Evolutionary conservation across 2,113 vertebrate species (phyloP), one percentile per base, ranked within the genome.

Genomic region (Bothrops jararaca): DNA sequence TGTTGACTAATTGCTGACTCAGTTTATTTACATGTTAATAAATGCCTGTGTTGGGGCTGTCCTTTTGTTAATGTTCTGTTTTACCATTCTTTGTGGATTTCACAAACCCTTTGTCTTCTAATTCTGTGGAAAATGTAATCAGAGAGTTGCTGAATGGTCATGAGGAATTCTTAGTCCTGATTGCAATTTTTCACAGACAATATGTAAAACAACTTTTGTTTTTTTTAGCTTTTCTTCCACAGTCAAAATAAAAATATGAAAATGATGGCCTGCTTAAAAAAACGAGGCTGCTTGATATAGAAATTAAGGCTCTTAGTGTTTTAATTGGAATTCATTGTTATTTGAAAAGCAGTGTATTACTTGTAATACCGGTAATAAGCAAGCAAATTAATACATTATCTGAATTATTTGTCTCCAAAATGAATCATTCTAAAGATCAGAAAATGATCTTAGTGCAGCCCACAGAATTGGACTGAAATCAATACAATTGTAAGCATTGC

Each of bases 1-100:
- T 93, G 85, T 95, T 95, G 94, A 91, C 95, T 96, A 96, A 96
- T 95, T 97, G 96, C 96, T 96, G 96, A 96, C 95, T 97, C 95
- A 95, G 96, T 95, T 91, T 91, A 94, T 96, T 96, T 95, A 94
- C 92, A 95, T 94, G 94, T 95, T 96, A 96, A 96, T 95, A 96
- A 96, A 96, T 95, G 93, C 69, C 86, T 95, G 4, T 24, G 74
- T 94, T 94, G 95, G 89, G 94, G 91, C 87, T 92, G 89, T 53
- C 90, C 69, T 88, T 95, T 86, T 92, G 56, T 94, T 95, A 89
- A 95, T 95, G 95, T 94, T 92, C 18, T 87, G 24, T 92, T 95
- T 96, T 92, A 94, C 11, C 24, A 56, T 24, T 88, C 0, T 8
- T 86, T 93, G 52, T 0, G 0, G 88, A 95, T 91, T 93, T 87